These are phyloP conservation scores for Amphiura filiformis DNA, from an alignment of 35 echinoderm and acorn worm species.

Conservation along the genomic window DNA sequence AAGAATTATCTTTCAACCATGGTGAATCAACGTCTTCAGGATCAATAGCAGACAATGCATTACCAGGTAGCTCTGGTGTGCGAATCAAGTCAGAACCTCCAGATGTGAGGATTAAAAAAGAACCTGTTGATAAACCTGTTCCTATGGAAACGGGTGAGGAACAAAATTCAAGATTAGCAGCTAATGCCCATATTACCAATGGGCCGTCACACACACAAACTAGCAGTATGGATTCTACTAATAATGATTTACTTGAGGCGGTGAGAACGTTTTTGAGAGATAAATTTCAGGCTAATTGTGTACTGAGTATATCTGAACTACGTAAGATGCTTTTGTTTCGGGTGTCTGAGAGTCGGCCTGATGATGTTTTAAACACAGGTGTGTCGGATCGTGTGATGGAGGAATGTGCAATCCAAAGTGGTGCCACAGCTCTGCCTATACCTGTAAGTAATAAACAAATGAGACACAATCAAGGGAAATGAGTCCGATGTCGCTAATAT, in stretches of 20 bases:
- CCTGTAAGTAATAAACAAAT: too few relatives aligned
- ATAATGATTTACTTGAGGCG: slow-evolving; percentile 38
- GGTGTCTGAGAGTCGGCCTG: slow-evolving; percentile 47
- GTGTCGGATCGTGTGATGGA: slow-evolving; percentile 58
- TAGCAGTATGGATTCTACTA: not conserved
- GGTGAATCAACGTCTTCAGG: too few relatives aligned
- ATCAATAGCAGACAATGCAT: not conserved
- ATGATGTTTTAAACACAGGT: slow-evolving; percentile 36
- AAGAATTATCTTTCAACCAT: not conserved
- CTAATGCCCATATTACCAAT: not conserved
- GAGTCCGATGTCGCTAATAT: too few relatives aligned
- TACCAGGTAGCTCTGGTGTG: not conserved
- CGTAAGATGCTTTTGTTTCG: slow-evolving; percentile 39
- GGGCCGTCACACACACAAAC: not conserved
- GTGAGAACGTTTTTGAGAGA: slow-evolving; percentile 47
- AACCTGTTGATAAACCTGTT: not conserved
- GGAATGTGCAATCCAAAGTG: slow-evolving; percentile 49
- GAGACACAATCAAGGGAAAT: not conserved
- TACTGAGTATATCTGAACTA: slow-evolving; percentile 60
- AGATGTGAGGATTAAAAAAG: not conserved
- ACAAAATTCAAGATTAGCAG: not conserved
- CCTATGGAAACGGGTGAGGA: not conserved
- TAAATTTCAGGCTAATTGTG: slow-evolving; percentile 48
- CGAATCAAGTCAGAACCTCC: not conserved
- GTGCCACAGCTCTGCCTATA: slow-evolving; percentile 53